These are phyloP conservation scores for rabbit (Oryctolagus cuniculus) DNA, from an alignment of 2,113 vertebrate species.

Conservation along the genomic window mOryCun1.1 NC_091448.1:43287501-43288000, in stretches of 20 bases:
- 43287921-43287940: not conserved
- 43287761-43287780: not conserved
- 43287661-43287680: not conserved
- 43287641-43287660: not conserved
- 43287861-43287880: not conserved
- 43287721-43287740: not conserved
- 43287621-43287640: fast-evolving
- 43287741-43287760: not conserved
- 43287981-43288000: not conserved
- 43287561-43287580: not conserved
- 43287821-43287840: not conserved
- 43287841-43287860: not conserved
- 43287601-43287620: not conserved
- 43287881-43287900: not conserved
- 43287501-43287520: not conserved
- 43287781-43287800: not conserved
- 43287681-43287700: not conserved
- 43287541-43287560: not conserved
- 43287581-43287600: not conserved
- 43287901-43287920: not conserved
- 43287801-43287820: not conserved
- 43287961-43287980: not conserved
- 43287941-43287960: not conserved
- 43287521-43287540: not conserved
- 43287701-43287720: not conserved